Evolutionary conservation across 1,140 invertebrate species (phyloP), one percentile per base, ranked within the genome.

Genomic region (Drosophila tani): DNA sequence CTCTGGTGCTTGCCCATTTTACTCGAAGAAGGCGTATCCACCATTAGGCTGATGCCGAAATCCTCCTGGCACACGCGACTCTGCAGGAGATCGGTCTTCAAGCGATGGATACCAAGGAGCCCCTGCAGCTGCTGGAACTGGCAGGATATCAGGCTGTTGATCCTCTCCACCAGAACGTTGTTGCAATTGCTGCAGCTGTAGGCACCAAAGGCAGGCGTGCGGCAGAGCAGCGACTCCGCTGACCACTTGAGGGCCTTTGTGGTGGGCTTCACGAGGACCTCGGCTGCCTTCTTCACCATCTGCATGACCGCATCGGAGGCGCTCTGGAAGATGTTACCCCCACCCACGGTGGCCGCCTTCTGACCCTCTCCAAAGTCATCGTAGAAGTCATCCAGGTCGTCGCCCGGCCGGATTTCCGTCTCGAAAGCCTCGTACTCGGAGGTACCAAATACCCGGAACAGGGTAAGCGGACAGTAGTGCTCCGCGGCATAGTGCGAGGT

Each of bases 391-490:
- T 96, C 95, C 67, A 95, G 94, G 68, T 96, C 95, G 56, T 95
- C 95, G 43, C 94, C 94, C 8, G 95, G 94, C 14, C 94, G 94
- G 56, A 96, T 96, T 82, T 97, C 96, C 7, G 92, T 97, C 91
- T 97, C 96, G 5, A 97, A 93, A 11, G 98, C 97, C 93, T 98
- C 97, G 91, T 97, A 97, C 91, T 98, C 97, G 47, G 96, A 97
- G 5, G 97, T 98, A 8, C 98, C 98, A 92, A 97, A 99, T 5
- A 98, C 96, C 43, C 97, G 95, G 93, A 99, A 97, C 15, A 98
- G 93, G 6, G 97, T 99, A 50, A 99, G 94, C 0, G 99, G 99
- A 93, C 99, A 99, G 91, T 98, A 99, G 92, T 99, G 99, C 93
- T 99, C 98, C 5, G 96, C 96, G 12, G 98, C 98, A 91, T 99